These are phyloP conservation scores for Polypterus bichir DNA, from an alignment of 2,113 vertebrate species.

Conservation along the genomic window DNA sequence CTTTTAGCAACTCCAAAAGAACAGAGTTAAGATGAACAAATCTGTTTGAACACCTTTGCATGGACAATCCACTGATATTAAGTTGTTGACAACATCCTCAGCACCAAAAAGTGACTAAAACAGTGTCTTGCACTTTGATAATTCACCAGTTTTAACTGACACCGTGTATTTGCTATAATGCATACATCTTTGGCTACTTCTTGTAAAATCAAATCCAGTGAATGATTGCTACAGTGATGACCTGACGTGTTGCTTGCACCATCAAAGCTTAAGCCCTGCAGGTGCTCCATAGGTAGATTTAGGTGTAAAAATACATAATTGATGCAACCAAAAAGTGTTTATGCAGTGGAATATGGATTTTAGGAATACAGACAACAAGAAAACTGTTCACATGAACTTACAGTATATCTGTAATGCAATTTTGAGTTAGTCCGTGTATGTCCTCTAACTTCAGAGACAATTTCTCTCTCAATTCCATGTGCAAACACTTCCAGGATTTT, in stretches of 20 bases:
- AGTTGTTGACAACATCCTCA: constrained; percentile 7
- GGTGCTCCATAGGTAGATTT: constrained; percentile 8
- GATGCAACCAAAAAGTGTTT: constrained; percentile 12
- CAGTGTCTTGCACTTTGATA: constrained; percentile 11
- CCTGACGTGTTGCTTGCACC: neutral
- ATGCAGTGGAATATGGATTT: constrained; percentile 6
- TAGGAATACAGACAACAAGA: neutral
- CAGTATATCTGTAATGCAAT: constrained; percentile 8
- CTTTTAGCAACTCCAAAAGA: constrained; percentile 9
- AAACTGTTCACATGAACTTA: constrained; percentile 8
- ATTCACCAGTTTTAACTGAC: neutral
- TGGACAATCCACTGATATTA: constrained; percentile 1
- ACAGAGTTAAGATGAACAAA: neutral
- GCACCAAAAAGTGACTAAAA: constrained; percentile 5
- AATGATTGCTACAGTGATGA: constrained; percentile 13
- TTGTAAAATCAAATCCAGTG: constrained; percentile 15
- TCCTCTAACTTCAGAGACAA: neutral
- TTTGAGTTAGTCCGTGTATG: neutral
- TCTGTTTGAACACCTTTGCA: constrained; percentile 1
- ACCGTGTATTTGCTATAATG: constrained; percentile 7
- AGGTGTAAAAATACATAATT: constrained; percentile 11
- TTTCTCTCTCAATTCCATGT: constrained; percentile 1
- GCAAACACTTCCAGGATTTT: constrained; percentile 11
- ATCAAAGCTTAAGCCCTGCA: constrained; percentile 16
- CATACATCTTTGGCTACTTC: constrained; percentile 15